Percentiles rank a stretch among this genome's conserved stretches.
These are phyloP conservation scores for Todiramphus chloris DNA, from an alignment of 2,113 vertebrate genomes.

Conservation along the genomic window DNA sequence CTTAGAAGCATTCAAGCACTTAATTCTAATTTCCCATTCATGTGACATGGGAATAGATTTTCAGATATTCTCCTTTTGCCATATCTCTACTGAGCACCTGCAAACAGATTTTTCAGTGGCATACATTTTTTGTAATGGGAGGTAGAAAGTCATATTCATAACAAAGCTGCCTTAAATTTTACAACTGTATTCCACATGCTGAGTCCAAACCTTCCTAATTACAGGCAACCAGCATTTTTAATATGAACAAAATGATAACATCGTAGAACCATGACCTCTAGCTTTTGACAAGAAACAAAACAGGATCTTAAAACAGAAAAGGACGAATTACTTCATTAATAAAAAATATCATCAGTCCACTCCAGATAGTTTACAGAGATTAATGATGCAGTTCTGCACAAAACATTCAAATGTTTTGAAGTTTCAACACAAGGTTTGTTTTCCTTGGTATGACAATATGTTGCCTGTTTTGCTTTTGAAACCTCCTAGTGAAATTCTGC, in stretches of 20 bases:
- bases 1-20: not conserved
- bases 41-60: not conserved
- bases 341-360: not conserved
- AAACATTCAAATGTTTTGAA: not conserved
- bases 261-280: not conserved
- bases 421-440: not conserved
- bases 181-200: rapidly evolving
- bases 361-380: not conserved
- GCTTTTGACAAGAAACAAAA: not conserved
- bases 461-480: not conserved
- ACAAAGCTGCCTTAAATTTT: not conserved
- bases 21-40: not conserved
- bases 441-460: not conserved
- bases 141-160: not conserved
- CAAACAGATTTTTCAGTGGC: not conserved
- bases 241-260: not conserved
- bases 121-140: not conserved
- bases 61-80: not conserved
- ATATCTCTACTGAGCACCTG: not conserved
- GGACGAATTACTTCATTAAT: not conserved
- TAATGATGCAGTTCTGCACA: not conserved
- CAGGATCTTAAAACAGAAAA: not conserved
- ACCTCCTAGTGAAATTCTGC: not conserved
- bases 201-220: not conserved
- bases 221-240: not conserved